A percentile compares a stretch with the other conserved stretches of the same genome.
phyloP scores from a whole-genome alignment of 1,140 invertebrate species.

The Drosophila erecta region DNA sequence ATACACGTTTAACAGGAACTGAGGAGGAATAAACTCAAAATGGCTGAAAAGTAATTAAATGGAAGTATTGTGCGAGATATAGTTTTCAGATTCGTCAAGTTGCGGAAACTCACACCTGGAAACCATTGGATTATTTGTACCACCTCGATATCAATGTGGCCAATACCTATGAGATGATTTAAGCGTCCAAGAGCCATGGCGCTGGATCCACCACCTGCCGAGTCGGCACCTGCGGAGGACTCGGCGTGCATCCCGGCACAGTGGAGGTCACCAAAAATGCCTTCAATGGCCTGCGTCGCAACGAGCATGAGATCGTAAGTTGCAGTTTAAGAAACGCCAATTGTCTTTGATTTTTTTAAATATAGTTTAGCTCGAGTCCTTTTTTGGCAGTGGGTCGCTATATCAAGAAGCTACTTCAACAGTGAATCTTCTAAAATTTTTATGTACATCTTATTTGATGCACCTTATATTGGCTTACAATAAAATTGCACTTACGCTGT shows the following conservation, averaged over 20 bases:
- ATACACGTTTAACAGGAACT: neutral
- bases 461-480: no score
- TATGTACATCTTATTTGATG: no score
- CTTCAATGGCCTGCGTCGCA: constrained; percentile 92
- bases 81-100: neutral
- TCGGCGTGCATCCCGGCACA: no score
- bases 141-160: constrained; percentile 90
- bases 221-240: no score
- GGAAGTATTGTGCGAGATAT: constrained; percentile 8
- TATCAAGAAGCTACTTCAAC: no score
- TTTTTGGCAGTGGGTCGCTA: no score
- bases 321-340: no score
- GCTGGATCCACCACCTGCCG: constrained; percentile 97
- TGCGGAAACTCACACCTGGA: constrained; percentile 90
- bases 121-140: constrained; percentile 92
- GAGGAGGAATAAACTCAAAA: neutral
- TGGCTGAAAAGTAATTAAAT: constrained; percentile 22
- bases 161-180: constrained; percentile 90
- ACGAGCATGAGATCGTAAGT: no score
- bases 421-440: no score
- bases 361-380: no score
- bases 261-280: constrained; percentile 94
- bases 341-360: no score
- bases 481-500: no score
- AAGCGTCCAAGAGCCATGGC: constrained; percentile 92